Base-by-base conservation (phyloP, 2,888 invertebrate species). In the Machimus rusticus region DNA sequence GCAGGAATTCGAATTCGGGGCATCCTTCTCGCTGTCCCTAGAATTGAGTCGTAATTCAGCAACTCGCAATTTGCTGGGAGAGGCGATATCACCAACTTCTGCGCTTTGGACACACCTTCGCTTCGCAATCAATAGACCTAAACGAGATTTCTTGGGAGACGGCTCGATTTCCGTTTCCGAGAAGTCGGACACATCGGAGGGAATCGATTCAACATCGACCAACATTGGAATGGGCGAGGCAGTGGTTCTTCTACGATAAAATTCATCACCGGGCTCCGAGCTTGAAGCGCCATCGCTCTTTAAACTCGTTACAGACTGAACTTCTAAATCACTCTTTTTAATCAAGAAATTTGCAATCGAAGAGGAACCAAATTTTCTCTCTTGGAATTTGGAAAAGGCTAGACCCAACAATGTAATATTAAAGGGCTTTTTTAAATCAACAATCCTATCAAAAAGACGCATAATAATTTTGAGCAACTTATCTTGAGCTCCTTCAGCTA, bases 361-460 rank as follows among this genome's bases (percentile, higher is more conserved):
- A 90, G 95, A 94, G 89, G 95, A 94, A 1, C 96, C 95, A 3
- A 94, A 94, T 91, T 95, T 95, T 88, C 95, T 77, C 90, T 96
- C 96, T 90, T 95, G 95, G 91, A 97, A 97, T 92, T 97, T 97
- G 1, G 96, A 96, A 91, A 97, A 97, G 28, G 96, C 96, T 90
- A 97, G 93, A n/a, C 97, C 97, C 88, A 97, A 93, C 86, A 97
- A 93, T 0, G 96, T 97, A 90, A 97, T 95, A 92, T 96, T 96
- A 93, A 96, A 97, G 89, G 96, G 95, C 93, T 95, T 95, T 39
- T 94, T 94, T 89, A 95, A 93, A 91, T 96, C 95, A 87, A 96
- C 95, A 88, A 95, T 94, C 91, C 96, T 95, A 91, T 95, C 95
- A 91, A 96, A 96, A 89, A 97, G 93, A 90, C 95, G 95, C 96